Base-by-base conservation (phyloP, 2,797 vertebrate species). In the Phalanger gymnotis region DNA sequence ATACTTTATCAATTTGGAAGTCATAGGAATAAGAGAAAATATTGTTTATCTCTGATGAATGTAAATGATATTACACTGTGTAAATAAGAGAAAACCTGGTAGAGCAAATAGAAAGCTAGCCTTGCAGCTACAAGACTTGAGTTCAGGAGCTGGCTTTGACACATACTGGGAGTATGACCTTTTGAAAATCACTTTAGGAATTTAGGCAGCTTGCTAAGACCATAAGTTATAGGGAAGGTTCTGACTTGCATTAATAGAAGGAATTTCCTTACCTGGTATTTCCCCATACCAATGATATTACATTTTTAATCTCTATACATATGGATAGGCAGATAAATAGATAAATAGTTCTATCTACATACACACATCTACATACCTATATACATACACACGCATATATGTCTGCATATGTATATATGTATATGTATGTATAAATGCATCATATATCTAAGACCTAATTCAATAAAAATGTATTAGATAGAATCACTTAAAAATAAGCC, bases 1-100 rank as follows among this genome's bases (percentile, higher is more conserved):
- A 93, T 93, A 96, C 92, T 34, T 93, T 94, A 73, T 54, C 61
- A 94, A 40, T 40, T 93, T 81, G 4, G 93, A 94, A 90, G 9
- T 91, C 5, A 90, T 54, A 5, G 55, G 16, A 57, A 3, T 58
- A 19, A 10, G 47, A 89, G 19, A 54, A 87, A 40, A 66, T 54
- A 47, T 89, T 12, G 91, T 91, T 51, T 51, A 6, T 93, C 90
- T 93, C 22, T 57, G 1, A 11, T 91, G 52, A 94, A 93, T 1
- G 10, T 93, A 94, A 93, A 91, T 1, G 92, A 53, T 56, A 89
- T 52, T 95, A 91, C 4, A 13, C 0, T 96, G 7, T 91, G 4
- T 30, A 58, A 93, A 19, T 52, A 57, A 90, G 0, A 66, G 61
- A n/a, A n/a, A 66, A 66, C 31, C 19, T n/a, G 34, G 14, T n/a